Conservation (phyloP, 2,797 vertebrate genomes). For the Podarcis siculus region DNA sequence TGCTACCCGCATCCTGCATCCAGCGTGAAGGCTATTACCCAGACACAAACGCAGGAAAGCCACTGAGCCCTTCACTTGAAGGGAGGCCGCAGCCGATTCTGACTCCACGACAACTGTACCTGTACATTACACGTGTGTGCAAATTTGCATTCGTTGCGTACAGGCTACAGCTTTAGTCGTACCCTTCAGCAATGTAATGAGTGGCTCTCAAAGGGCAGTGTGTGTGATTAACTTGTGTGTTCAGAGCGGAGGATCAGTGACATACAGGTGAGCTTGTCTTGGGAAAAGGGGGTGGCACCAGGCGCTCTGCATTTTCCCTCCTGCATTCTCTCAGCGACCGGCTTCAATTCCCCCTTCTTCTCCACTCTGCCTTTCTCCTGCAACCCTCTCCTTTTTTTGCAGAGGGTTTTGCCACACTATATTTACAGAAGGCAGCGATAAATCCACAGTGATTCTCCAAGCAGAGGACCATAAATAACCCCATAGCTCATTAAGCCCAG, state of each 20-base stretch:
- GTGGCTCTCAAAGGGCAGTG: neutral
- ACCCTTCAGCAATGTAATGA: neutral
- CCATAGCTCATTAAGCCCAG: slow-evolving; percentile 76
- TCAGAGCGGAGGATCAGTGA: neutral
- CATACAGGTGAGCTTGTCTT: neutral
- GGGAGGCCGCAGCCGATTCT: neutral
- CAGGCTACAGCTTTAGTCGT: neutral
- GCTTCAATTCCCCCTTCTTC: neutral
- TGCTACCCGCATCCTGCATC: rapidly evolving
- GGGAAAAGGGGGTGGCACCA: neutral
- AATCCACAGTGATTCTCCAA: slow-evolving; percentile 75
- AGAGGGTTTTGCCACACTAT: slow-evolving; percentile 64
- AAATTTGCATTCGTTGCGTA: neutral
- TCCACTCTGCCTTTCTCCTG: slow-evolving; percentile 42
- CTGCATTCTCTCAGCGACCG: neutral
- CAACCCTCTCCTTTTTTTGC: slow-evolving; percentile 50
- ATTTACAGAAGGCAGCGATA: slow-evolving; percentile 76
- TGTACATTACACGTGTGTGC: neutral
- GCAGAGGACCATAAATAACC: slow-evolving; percentile 75
- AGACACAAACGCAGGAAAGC: too few species aligned
- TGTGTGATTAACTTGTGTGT: neutral
- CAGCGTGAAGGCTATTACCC: too few species aligned
- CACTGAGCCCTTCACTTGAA: too few species aligned
- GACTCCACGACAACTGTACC: neutral
- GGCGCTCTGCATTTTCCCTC: neutral